Evolutionary conservation across 2,888 invertebrate genomes (phyloP), one percentile per base, ranked within the genome.

Genomic region (Sphecodes monilicornis): DNA sequence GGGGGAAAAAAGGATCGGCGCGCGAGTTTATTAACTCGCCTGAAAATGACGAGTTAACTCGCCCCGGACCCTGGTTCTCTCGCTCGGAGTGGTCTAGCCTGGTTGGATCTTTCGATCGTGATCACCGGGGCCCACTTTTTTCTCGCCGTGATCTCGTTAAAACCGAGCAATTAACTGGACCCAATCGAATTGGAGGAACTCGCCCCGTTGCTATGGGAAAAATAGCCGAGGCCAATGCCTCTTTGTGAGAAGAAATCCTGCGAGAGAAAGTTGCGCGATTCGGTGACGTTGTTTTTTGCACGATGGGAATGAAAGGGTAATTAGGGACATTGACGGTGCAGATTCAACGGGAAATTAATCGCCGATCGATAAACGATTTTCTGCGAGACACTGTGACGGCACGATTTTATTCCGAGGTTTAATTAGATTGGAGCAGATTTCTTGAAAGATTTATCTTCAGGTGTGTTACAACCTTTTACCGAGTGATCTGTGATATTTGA

Each of bases 1-100:
- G 50, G 41, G 76, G 60, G 29, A 18, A 32, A 50, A 41, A 50
- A 69, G 22, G 36, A 39, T 50, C 29, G 60, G 50, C 66, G 72
- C 76, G 46, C 32, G 41, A 75, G 43, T 81, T 83, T 72, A 81
- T 81, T 83, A 83, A 72, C 66, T 74, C 66, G 46, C 75, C 68
- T 76, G 69, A 70, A 75, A 74, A 75, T 79, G 77, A 82, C 36
- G 72, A 83, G 76, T 60, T 57, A 46, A 41, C 64, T 68, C 75
- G 72, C 13, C 32, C 32, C 66, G 79, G 26, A 86, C 18, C 69
- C 29, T 41, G 73, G 39, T n/a, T 74, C 69, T 60, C 22, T 18
- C 43, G 50, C n/a, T 18, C 18, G 29, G 36, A n/a, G 50, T 60
- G 29, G 66, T 10, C 78, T 46, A 68, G 76, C 68, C 66, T 26